Evolutionary conservation across 2,888 invertebrate genomes (phyloP), one percentile per base, ranked within the genome.

Genomic region (Geotrupes spiniger): DNA sequence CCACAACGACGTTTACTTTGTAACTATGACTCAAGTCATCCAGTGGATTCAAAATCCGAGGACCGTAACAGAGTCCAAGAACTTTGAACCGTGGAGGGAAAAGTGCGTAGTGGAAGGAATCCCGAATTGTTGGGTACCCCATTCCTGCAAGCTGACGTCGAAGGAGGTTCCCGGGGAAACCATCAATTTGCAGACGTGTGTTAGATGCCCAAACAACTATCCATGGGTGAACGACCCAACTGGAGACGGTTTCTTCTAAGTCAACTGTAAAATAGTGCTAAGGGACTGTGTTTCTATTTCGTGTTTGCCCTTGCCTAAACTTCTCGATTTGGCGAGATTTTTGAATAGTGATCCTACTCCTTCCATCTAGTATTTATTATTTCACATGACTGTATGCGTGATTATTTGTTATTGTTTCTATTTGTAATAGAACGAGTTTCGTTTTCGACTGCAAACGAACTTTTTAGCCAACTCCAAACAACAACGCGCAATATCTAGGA

Each of bases 11-110:
- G 93, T 93, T 6, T 94, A 91, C 75, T 94, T 94, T 71, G 90
- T 91, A 10, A 94, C 93, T 50, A 93, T 92, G 92, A 93, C 93
- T n/a, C 91, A 92, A 72, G 92, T 92, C 4, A 92, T 94, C 61
- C 93, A 93, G 69, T 94, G 94, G 94, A 91, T 94, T 68, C 94
- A 94, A 69, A 92, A 92, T 70, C 93, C 93, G 36, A 80, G 89
- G 51, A 92, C 92, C 9, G 70, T 89, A 59, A 78, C 83, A 46
- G 91, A 92, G 72, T 86, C 88, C 41, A 91, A 92, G 80, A 91
- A 86, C 78, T 94, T 94, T 74, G 92, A 93, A 72, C 88, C 92
- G 39, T 94, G 93, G 92, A 87, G 88, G 81, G 93, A 93, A 75
- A 92, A 90, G 83, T 94, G 94, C 68, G 78, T 82, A 37, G 90